phyloP scores from a whole-genome alignment of 2,888 invertebrate species.

The Aromia moschata region DNA sequence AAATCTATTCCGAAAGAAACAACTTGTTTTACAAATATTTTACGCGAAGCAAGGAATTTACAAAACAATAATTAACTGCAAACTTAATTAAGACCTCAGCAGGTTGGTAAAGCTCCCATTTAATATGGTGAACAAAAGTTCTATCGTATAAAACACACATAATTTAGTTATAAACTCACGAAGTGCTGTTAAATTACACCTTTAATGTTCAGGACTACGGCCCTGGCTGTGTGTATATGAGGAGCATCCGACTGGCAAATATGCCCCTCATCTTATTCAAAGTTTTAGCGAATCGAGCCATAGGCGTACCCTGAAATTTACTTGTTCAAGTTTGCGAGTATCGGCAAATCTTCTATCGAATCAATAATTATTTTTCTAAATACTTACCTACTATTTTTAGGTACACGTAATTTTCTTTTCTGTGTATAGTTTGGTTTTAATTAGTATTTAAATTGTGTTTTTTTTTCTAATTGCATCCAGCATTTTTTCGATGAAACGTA shows the following conservation, averaged over 20 bases:
- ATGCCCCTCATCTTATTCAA: conserved; percentile 28
- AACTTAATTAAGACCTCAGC: conserved; percentile 21
- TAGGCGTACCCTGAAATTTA: conserved; percentile 1
- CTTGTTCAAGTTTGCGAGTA: too few relatives aligned
- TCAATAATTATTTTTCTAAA: too few relatives aligned
- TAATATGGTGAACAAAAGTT: conserved; percentile 30
- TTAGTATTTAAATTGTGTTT: too few relatives aligned
- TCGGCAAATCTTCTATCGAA: too few relatives aligned
- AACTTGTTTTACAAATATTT: not conserved
- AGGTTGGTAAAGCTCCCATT: conserved; percentile 17
- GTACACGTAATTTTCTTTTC: too few relatives aligned
- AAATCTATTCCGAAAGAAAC: conserved; percentile 1
- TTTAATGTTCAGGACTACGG: conserved; percentile 28
- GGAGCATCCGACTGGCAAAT: conserved; percentile 29
- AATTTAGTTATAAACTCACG: conserved; percentile 34
- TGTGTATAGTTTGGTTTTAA: too few relatives aligned
- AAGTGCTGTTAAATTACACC: conserved; percentile 33
- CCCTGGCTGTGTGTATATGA: conserved; percentile 27
- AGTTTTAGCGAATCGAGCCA: conserved; percentile 22
- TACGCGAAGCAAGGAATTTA: not conserved
- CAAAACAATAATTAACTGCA: conserved; percentile 10
- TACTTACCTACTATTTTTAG: too few relatives aligned
- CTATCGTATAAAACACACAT: conserved; percentile 29
- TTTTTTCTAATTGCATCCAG: too few relatives aligned
- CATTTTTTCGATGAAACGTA: too few relatives aligned